Evolutionary conservation across 2,888 invertebrate genomes (phyloP).

Genomic region (Yponomeuta cagnagella): DNA sequence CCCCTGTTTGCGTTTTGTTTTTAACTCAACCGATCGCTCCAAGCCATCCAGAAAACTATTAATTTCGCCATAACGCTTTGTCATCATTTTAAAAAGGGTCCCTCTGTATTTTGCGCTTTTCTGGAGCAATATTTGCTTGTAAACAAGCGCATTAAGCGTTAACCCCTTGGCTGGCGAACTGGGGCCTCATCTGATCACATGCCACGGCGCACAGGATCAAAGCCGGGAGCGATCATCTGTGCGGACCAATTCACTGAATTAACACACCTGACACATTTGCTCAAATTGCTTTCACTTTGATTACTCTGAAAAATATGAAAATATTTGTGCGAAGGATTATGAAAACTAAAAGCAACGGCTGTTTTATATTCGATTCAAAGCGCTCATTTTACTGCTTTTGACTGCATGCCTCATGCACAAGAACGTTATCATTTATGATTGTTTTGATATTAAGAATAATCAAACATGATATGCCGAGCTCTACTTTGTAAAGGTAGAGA

Average conservation of each 20-base stretch:
- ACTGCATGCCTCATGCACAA: not conserved
- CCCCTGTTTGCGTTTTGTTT: not conserved
- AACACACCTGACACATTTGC: constrained; percentile 57
- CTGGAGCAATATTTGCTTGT: constrained; percentile 5
- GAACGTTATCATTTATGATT: not conserved
- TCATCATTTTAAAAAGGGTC: constrained; percentile 3
- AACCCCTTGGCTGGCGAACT: constrained; percentile 36
- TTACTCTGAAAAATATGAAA: constrained; percentile 6
- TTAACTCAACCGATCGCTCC: not conserved
- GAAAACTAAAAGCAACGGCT: not conserved
- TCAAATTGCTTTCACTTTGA: constrained; percentile 23
- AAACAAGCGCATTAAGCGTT: constrained; percentile 20
- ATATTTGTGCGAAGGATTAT: not conserved
- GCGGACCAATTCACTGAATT: constrained; percentile 60
- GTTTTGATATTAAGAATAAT: not conserved
- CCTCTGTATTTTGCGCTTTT: not conserved
- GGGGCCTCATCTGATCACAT: constrained; percentile 60
- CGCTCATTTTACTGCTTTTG: not conserved
- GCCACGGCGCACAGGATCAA: constrained; percentile 67
- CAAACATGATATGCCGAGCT: not conserved
- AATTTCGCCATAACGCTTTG: not conserved
- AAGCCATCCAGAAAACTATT: not conserved
- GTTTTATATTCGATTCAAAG: not conserved
- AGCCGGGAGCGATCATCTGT: constrained; percentile 59
- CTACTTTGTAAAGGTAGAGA: not conserved